phyloP scores from a whole-genome alignment of 1,140 invertebrate genomes.

The Mya arenaria region DNA sequence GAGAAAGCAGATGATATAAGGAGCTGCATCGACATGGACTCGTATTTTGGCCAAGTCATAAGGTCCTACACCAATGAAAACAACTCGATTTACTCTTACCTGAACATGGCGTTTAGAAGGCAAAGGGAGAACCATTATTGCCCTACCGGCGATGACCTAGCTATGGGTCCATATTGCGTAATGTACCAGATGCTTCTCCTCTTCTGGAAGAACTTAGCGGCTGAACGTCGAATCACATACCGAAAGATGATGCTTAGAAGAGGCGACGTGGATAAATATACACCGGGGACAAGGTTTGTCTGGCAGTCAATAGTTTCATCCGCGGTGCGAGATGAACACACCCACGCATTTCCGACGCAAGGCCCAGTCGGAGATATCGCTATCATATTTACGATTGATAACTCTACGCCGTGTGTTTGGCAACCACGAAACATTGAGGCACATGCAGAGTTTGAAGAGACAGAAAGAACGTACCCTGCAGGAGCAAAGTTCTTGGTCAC shows the following conservation, averaged over 20 bases:
- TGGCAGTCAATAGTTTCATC: slow-evolving; percentile 40
- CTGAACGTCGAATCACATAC: slow-evolving; percentile 7
- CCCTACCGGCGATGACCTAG: slow-evolving; percentile 36
- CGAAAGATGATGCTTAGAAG: slow-evolving; percentile 8
- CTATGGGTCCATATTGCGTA: slow-evolving; percentile 38
- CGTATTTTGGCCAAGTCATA: slow-evolving; percentile 8
- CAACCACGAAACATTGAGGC: slow-evolving; percentile 44
- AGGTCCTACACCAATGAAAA: slow-evolving; percentile 24
- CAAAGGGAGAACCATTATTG: slow-evolving; percentile 22
- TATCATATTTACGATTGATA: slow-evolving; percentile 23
- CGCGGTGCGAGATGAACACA: background rate
- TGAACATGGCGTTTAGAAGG: slow-evolving; percentile 33
- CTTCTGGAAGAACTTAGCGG: slow-evolving; percentile 5
- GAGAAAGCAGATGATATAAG: background rate
- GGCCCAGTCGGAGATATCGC: background rate
- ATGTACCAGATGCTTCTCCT: slow-evolving; percentile 49
- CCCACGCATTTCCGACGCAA: slow-evolving; percentile 26
- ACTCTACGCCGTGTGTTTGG: background rate
- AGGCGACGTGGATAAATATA: slow-evolving; percentile 8
- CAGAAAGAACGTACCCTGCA: slow-evolving; percentile 35
- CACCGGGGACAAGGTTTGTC: slow-evolving; percentile 6
- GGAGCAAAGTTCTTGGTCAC: slow-evolving; percentile 30
- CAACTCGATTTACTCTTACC: slow-evolving; percentile 27
- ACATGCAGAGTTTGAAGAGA: slow-evolving; percentile 18
- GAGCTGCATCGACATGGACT: background rate